These are phyloP conservation scores for Danio rerio DNA, from an alignment of 2,113 vertebrate genomes.

Conservation along the genomic window DNA sequence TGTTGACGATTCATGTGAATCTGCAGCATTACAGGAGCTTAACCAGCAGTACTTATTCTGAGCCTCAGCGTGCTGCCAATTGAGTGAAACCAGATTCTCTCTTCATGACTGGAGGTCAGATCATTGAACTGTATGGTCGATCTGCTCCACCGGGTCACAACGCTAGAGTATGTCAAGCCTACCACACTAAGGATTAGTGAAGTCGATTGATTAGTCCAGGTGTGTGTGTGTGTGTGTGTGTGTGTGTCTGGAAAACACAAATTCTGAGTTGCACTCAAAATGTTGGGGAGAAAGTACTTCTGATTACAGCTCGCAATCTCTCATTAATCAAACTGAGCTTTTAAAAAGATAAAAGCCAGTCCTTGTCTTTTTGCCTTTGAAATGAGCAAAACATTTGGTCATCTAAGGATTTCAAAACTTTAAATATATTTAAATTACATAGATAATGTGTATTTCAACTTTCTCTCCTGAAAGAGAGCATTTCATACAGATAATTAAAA, in stretches of 20 bases:
- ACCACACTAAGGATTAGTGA: conserved; percentile 13
- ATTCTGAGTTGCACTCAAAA: not conserved
- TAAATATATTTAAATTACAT: not conserved
- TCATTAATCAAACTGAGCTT: not conserved
- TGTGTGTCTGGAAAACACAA: not conserved
- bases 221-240: not conserved
- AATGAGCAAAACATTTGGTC: not conserved
- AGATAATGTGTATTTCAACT: not conserved
- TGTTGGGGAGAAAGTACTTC: not conserved
- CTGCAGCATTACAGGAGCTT: conserved; percentile 8
- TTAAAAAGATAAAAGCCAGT: not conserved
- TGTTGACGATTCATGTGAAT: conserved; percentile 32
- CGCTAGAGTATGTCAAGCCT: not conserved
- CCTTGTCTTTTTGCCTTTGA: not conserved
- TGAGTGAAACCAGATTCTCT: conserved; percentile 8
- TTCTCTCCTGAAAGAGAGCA: not conserved
- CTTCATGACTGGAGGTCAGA: conserved; percentile 29
- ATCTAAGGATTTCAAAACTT: not conserved
- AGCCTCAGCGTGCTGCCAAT: not conserved
- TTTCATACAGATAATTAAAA: conserved; percentile 1
- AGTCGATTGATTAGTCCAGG: not conserved
- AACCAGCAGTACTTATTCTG: not conserved
- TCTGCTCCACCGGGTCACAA: conserved; percentile 26
- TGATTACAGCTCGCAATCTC: not conserved
- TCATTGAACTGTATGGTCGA: conserved; percentile 19